phyloP scores from a whole-genome alignment of 2,113 vertebrate species.

The Carollia perspicillata region DNA sequence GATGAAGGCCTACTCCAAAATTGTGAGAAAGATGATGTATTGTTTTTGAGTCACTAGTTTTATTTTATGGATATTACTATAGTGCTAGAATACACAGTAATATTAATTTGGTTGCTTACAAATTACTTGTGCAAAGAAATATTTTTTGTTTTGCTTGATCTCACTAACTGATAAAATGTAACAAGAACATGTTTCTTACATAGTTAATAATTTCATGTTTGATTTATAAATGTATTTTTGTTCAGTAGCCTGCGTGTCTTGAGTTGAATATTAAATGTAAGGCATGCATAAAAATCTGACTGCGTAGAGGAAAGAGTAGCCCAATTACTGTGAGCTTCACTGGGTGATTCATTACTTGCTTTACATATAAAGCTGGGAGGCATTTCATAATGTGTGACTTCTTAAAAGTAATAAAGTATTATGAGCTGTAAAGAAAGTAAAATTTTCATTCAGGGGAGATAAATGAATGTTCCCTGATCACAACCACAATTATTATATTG shows the following conservation, averaged over 20 bases:
- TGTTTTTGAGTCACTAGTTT: neutral
- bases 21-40: neutral
- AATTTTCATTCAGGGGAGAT: neutral
- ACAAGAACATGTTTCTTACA: slow-evolving; percentile 2
- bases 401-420: slow-evolving; percentile 9
- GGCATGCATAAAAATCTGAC: neutral
- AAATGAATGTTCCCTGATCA: neutral
- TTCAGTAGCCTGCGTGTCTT: neutral
- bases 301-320: neutral
- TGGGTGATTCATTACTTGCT: neutral
- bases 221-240: slow-evolving; percentile 35
- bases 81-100: neutral
- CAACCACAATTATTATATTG: neutral
- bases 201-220: slow-evolving; percentile 35
- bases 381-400: slow-evolving; percentile 5
- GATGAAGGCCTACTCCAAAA: neutral
- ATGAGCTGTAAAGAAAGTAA: neutral
- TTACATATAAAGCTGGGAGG: neutral
- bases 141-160: neutral
- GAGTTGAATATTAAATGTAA: neutral
- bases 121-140: slow-evolving; percentile 9
- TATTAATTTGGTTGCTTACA: slow-evolving; percentile 10
- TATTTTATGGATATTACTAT: neutral
- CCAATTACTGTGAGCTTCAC: neutral
- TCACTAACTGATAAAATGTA: neutral